Base-by-base conservation (phyloP, 2,888 invertebrate genomes). In the Creontiades dilutus region DNA sequence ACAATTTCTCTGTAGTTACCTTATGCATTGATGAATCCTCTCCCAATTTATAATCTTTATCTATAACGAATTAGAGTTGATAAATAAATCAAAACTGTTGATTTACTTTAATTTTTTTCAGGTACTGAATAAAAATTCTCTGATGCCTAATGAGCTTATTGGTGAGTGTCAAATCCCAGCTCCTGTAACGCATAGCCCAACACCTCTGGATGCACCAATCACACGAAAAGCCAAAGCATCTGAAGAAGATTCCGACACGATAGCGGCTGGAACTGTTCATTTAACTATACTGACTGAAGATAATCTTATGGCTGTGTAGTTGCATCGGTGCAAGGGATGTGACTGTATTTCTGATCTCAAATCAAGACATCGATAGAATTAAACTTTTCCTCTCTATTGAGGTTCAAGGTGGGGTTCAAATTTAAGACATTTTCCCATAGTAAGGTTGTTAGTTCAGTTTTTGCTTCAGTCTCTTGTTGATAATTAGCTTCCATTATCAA, bases 161-260 rank as follows among this genome's bases (percentile, higher is more conserved):
- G 92, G 92, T 12, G 91, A 92, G 48, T 92, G 92, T 27, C 91
- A 91, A 78, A 90, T 93, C n/a, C 92, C 92, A 13, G 93, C 92
- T 5, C 91, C 91, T 1, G 91, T 92, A 9, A 92, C 92, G 55
- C 92, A 92, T 68, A 90, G 91, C 3, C 92, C 92, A 11, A 91
- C 92, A 4, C 91, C 91, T 5, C 87, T 92, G 13, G 91, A 91
- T 80, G 92, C 90, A 0, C 90, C 91, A 0, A 91, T 92, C 12
- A 88, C 90, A 16, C 90, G 90, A n/a, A 90, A 89, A 68, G 61
- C 86, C 5, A 89, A 90, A 55, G 84, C 80, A 14, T 28, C 48
- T 4, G 89, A 90, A 16, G 89, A 80, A 16, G 90, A 91, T 55
- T 81, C 90, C 4, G 86, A 90, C 16, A 75, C 88, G 0, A 85